These are phyloP conservation scores for Holacanthella duospinosa DNA, from an alignment of 2,888 invertebrate genomes.

Conservation along the genomic window DNA sequence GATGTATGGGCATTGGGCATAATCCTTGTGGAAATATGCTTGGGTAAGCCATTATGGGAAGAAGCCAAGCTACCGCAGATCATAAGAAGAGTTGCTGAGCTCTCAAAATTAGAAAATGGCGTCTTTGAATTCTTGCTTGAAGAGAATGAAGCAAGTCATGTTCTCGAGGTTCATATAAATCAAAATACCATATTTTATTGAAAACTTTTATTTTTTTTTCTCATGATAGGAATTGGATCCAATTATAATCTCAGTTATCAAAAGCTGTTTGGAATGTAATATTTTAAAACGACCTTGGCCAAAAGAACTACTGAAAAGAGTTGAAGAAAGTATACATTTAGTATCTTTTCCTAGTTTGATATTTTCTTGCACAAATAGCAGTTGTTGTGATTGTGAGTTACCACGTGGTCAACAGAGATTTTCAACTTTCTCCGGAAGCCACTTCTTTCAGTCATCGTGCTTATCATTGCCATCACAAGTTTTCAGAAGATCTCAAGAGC, in stretches of 20 bases:
- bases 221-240: constrained; percentile 22
- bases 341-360: neutral
- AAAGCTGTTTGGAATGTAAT: constrained; percentile 32
- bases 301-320: constrained; percentile 25
- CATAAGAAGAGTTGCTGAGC: constrained; percentile 61
- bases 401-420: neutral
- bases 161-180: constrained; percentile 49
- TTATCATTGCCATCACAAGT: neutral
- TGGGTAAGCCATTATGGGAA: constrained; percentile 60
- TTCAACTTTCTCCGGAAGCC: neutral
- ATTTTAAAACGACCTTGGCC: constrained; percentile 30
- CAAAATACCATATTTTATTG: neutral
- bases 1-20: constrained; percentile 95
- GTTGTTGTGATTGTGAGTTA: neutral
- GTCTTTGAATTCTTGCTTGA: constrained; percentile 63
- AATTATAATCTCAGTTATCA: constrained; percentile 23
- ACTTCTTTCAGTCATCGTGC: neutral
- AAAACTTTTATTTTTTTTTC: constrained; percentile 2
- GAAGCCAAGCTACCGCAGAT: constrained; percentile 63
- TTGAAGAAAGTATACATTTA: neutral
- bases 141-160: constrained; percentile 61
- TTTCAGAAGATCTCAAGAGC: neutral
- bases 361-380: neutral
- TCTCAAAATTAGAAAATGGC: constrained; percentile 49
- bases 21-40: constrained; percentile 65